phyloP scores from a whole-genome alignment of 2,113 vertebrate genomes.

The Cochlearius cochlearius region DNA sequence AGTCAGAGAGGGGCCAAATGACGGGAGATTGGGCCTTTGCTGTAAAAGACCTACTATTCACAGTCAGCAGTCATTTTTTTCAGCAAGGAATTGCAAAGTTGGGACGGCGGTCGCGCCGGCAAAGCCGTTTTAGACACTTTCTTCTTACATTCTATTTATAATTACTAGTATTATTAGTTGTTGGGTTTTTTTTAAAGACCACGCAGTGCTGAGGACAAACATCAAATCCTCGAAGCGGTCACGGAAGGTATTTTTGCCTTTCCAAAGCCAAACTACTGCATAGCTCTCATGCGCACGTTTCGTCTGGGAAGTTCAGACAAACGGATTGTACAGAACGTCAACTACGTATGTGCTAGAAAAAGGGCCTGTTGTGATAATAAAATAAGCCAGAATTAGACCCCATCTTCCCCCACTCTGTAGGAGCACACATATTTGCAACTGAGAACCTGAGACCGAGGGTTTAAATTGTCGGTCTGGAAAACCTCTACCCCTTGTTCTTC shows the following conservation, averaged over 20 bases:
- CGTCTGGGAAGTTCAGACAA: not conserved
- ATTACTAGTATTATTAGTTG: not conserved
- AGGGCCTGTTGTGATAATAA: not conserved
- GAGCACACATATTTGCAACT: not conserved
- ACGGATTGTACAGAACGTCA: not conserved
- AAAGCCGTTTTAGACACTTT: not conserved
- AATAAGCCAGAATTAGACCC: not conserved
- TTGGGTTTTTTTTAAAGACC: fast-evolving
- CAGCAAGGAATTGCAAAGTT: not conserved
- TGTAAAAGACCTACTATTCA: constrained; percentile 34
- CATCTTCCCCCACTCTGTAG: not conserved
- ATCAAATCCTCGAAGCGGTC: not conserved
- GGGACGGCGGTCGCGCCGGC: fast-evolving
- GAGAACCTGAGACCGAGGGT: not conserved
- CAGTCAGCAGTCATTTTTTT: not conserved
- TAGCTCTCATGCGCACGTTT: not conserved
- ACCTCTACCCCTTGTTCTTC: not conserved
- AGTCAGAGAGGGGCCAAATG: constrained; percentile 60
- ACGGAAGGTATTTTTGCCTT: not conserved
- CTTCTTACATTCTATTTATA: not conserved
- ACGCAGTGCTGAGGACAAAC: not conserved
- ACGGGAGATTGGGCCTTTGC: constrained; percentile 30
- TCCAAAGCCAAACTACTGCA: not conserved
- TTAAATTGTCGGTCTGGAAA: not conserved
- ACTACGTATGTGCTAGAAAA: not conserved